These are phyloP conservation scores for Intellagama lesueurii DNA, from an alignment of 2,797 vertebrate species.

Conservation along the genomic window DNA sequence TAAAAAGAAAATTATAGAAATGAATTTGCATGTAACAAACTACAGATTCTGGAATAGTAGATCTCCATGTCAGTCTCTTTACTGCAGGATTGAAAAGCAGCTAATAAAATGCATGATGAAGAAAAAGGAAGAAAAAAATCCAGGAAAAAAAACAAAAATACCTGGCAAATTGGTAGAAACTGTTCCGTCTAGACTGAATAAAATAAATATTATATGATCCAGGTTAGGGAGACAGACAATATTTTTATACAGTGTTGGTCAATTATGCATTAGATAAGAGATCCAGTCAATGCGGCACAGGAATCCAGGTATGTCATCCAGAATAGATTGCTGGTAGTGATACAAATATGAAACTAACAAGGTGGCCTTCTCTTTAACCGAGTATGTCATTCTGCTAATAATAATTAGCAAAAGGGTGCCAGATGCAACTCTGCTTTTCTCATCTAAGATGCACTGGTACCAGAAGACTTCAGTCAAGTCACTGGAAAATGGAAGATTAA, in stretches of 20 bases:
- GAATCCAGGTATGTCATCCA: background rate
- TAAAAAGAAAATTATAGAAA: background rate
- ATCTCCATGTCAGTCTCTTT: background rate
- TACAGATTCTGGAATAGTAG: background rate
- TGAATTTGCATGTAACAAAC: background rate
- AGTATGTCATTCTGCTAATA: background rate
- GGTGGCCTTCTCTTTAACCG: background rate
- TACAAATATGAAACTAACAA: background rate
- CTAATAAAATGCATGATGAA: background rate
- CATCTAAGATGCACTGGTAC: background rate
- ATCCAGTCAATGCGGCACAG: background rate
- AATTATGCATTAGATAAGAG: background rate
- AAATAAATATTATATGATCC: background rate
- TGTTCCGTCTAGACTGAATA: background rate
- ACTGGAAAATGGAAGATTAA: conserved; percentile 2
- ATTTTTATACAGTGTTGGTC: background rate
- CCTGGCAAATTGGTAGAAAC: background rate
- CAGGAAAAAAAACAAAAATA: background rate
- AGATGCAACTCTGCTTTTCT: background rate
- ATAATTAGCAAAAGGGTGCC: background rate
- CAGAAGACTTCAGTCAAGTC: background rate
- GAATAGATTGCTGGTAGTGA: background rate
- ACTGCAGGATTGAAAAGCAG: background rate
- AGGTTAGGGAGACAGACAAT: background rate
- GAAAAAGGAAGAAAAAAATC: background rate